These are phyloP conservation scores for Mythimna impura DNA, from an alignment of 2,888 invertebrate genomes.

Conservation along the genomic window DNA sequence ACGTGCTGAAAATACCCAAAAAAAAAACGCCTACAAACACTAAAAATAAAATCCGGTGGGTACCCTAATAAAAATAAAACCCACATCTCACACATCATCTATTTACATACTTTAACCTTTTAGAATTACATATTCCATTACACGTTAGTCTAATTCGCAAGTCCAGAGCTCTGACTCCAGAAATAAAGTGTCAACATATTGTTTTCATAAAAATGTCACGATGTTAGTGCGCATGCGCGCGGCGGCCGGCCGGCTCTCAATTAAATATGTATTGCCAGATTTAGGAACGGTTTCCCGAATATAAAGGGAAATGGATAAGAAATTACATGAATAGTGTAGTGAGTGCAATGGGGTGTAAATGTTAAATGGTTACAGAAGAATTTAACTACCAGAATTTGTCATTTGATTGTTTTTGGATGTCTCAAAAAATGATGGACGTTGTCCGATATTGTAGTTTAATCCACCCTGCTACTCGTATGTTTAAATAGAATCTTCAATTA, in stretches of 20 bases:
- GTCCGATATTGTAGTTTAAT: background rate
- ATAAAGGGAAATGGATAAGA: slow-evolving; percentile 25
- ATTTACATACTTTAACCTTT: slow-evolving; percentile 27
- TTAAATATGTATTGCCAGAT: slow-evolving; percentile 60
- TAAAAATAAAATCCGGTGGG: background rate
- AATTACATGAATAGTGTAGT: slow-evolving; percentile 31
- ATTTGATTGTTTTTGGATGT: background rate
- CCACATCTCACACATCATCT: slow-evolving; percentile 8
- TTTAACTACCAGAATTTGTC: no score
- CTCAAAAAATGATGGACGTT: background rate
- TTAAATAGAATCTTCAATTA: no score
- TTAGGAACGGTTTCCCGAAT: slow-evolving; percentile 33
- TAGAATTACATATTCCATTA: slow-evolving; percentile 30
- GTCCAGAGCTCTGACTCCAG: slow-evolving; percentile 48
- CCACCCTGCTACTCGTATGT: background rate
- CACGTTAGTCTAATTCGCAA: slow-evolving; percentile 42
- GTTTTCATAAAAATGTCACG: slow-evolving; percentile 62
- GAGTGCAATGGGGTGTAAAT: slow-evolving; percentile 24
- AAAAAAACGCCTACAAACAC: background rate
- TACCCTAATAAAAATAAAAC: slow-evolving; percentile 3
- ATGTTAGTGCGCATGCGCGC: slow-evolving; percentile 63
- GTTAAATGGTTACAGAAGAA: background rate
- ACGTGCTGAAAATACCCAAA: background rate
- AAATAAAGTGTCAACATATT: slow-evolving; percentile 68
- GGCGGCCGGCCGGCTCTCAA: slow-evolving; percentile 61